Percentiles rank a stretch among this genome's conserved stretches.
phyloP scores from a whole-genome alignment of 2,797 vertebrate species.

The Falco naumanni region DNA sequence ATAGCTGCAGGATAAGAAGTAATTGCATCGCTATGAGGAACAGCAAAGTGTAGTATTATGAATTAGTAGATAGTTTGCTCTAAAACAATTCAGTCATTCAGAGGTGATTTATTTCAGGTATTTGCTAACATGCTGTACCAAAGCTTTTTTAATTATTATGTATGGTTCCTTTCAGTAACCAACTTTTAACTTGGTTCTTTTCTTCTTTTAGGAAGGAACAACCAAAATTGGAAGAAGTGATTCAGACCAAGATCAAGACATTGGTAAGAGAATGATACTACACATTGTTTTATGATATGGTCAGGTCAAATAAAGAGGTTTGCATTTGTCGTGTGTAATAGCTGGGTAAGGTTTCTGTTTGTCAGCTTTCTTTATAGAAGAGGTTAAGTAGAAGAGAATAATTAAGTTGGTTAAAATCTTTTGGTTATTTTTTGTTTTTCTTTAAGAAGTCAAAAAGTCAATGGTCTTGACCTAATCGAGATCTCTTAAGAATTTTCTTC shows the following conservation, averaged over 20 bases:
- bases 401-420: not conserved
- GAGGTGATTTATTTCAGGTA: not conserved
- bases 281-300: not conserved
- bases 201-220: constrained; percentile 86
- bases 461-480: not conserved
- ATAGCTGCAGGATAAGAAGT: not conserved
- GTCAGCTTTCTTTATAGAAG: not conserved
- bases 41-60: fast-evolving
- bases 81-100: not conserved
- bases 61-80: not conserved
- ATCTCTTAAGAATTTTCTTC: not conserved
- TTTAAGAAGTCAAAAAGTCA: not conserved
- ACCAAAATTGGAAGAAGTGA: constrained; percentile 90
- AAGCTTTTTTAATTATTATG: not conserved
- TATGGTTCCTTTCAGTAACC: not conserved
- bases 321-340: not conserved
- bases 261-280: constrained; percentile 81
- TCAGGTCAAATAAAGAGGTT: not conserved
- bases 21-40: fast-evolving
- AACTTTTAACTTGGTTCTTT: not conserved
- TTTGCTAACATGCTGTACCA: not conserved
- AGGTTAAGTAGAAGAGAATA: not conserved
- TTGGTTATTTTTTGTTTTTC: not conserved
- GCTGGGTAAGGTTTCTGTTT: not conserved
- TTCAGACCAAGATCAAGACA: constrained; percentile 87